phyloP scores from a whole-genome alignment of 2,888 invertebrate species.

The Chirona hameri region DNA sequence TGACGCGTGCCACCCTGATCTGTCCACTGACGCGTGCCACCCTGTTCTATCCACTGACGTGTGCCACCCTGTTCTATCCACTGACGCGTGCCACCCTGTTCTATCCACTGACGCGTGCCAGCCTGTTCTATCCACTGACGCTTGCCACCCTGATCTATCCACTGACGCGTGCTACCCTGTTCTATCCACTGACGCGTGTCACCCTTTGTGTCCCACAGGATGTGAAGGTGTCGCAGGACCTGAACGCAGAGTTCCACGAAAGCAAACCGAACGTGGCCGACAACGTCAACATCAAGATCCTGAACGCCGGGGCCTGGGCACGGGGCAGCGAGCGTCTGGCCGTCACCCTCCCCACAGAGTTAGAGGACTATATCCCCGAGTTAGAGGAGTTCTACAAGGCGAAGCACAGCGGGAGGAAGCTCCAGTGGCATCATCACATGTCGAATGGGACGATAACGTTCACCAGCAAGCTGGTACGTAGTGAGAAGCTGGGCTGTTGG shows the following conservation, averaged over 20 bases:
- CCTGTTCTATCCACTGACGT: no score
- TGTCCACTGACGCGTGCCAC: no score
- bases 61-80: no score
- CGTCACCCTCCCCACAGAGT: slow-evolving; percentile 91
- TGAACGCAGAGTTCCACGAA: slow-evolving; percentile 85
- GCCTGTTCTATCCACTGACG: no score
- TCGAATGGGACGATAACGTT: slow-evolving; percentile 82
- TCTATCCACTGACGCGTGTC: neutral
- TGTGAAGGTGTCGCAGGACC: slow-evolving; percentile 83
- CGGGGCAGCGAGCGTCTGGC: slow-evolving; percentile 89
- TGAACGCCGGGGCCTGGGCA: slow-evolving; percentile 98
- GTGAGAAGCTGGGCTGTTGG: neutral
- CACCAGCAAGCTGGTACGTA: slow-evolving; percentile 22
- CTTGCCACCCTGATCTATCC: no score
- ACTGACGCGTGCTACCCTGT: no score
- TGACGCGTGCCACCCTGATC: no score
- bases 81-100: no score
- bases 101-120: no score
- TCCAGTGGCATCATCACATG: slow-evolving; percentile 99
- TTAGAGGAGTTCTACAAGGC: slow-evolving; percentile 98
- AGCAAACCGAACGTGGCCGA: slow-evolving; percentile 47
- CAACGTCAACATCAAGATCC: slow-evolving; percentile 89
- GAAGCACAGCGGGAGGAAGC: slow-evolving; percentile 93
- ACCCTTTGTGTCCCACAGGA: slow-evolving; percentile 53
- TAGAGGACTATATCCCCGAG: slow-evolving; percentile 98